Evolutionary conservation across 53 echinoderm and acorn worm species (phyloP).

Genomic region (Holothuria leucospilota): DNA sequence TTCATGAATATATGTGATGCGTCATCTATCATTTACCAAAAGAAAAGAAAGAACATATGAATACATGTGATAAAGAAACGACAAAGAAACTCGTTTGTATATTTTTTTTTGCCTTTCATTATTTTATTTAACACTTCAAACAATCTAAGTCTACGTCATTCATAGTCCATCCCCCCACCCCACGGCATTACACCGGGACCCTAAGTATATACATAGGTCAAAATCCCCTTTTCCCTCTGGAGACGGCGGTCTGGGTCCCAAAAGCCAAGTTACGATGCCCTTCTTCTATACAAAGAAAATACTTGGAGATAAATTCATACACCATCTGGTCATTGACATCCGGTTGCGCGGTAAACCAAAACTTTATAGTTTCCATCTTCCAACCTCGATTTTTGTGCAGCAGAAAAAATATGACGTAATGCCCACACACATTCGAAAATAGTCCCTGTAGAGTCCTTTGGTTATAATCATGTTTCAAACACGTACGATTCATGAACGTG

Average conservation of each 20-base stretch:
- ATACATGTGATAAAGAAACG: too few species aligned
- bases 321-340: not conserved
- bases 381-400: constrained; percentile 54
- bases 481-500: constrained; percentile 33
- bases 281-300: constrained; percentile 14
- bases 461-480: not conserved
- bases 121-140: too few species aligned
- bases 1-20: too few species aligned
- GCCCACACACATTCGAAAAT: constrained; percentile 54
- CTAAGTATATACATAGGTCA: too few species aligned
- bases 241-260: not conserved
- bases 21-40: too few species aligned
- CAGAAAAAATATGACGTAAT: constrained; percentile 65
- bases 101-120: too few species aligned
- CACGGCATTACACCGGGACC: too few species aligned
- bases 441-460: constrained; percentile 23
- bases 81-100: too few species aligned
- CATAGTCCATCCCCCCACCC: too few species aligned
- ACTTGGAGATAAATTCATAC: not conserved
- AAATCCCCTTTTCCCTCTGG: not conserved
- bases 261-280: not conserved
- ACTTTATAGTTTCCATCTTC: not conserved
- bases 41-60: too few species aligned
- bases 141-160: too few species aligned
- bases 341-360: not conserved